Conservation (phyloP, 2,113 vertebrate species). For the Salminus brasiliensis region DNA sequence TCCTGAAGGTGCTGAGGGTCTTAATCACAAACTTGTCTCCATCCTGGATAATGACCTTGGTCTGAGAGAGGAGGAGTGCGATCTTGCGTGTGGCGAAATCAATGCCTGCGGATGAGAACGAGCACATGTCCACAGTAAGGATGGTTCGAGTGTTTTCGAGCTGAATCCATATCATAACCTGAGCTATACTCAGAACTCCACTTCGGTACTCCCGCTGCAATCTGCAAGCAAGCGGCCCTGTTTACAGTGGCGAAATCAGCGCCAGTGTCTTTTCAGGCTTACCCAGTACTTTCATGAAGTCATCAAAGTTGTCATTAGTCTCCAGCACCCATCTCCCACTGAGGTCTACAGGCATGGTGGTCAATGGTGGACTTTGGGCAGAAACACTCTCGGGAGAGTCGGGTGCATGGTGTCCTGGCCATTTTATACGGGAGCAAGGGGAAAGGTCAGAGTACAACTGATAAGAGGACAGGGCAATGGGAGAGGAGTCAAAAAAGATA, state of each 20-base stretch:
- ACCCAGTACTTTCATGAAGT: conserved; percentile 90
- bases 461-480: conserved; percentile 54
- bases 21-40: conserved; percentile 84
- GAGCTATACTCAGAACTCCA: no score
- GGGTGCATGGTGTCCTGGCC: conserved; percentile 34
- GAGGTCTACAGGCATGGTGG: conserved; percentile 83
- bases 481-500: background rate
- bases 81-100: conserved; percentile 94
- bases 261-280: conserved; percentile 61
- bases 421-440: conserved; percentile 55
- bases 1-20: conserved; percentile 90
- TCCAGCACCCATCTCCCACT: conserved; percentile 90
- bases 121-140: background rate
- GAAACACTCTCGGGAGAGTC: conserved; percentile 34
- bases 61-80: conserved; percentile 83
- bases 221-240: background rate
- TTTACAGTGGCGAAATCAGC: background rate
- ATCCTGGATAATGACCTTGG: conserved; percentile 86
- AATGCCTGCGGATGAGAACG: conserved; percentile 74
- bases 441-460: conserved; percentile 60
- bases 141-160: background rate
- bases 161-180: no score
- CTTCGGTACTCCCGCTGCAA: background rate
- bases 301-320: conserved; percentile 87
- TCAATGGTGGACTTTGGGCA: conserved; percentile 36